A percentile compares a stretch with the other conserved stretches of the same genome.
Conservation (phyloP, 2,113 vertebrate genomes). For the Dipodomys ordii region DNA sequence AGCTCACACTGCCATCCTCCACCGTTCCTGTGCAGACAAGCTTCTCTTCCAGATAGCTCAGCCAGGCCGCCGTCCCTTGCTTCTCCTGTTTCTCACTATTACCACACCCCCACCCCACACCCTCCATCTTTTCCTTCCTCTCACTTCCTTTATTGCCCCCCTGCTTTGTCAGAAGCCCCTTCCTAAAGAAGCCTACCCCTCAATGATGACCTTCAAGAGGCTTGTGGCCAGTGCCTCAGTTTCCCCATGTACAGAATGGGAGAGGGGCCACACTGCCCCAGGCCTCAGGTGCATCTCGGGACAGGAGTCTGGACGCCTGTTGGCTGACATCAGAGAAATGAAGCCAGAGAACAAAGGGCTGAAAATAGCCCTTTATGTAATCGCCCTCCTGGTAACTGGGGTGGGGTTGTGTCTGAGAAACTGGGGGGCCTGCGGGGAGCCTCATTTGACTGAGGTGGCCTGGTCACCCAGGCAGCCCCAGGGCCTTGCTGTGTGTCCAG, state of each 20-base stretch:
- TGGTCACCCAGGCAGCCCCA: background rate
- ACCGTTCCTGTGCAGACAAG: background rate
- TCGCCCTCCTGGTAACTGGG: background rate
- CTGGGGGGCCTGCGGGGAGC: background rate
- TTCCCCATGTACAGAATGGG: background rate
- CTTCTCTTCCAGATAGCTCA: background rate
- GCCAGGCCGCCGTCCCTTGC: rapidly evolving
- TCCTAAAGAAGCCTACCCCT: background rate
- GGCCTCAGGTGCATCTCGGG: slow-evolving; percentile 2
- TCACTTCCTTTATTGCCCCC: background rate
- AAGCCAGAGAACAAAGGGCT: slow-evolving; percentile 32
- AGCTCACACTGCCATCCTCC: too few species aligned
- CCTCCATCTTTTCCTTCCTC: background rate
- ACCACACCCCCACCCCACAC: too few species aligned
- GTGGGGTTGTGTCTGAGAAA: background rate
- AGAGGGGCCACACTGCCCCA: background rate
- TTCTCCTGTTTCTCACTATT: background rate
- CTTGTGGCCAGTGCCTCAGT: background rate
- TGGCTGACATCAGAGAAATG: background rate
- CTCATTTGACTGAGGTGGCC: background rate
- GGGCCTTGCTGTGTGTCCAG: background rate
- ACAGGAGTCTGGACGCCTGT: background rate
- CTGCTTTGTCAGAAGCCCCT: background rate
- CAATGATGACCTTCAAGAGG: background rate
- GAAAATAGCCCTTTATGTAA: slow-evolving; percentile 62